Evolutionary conservation across 2,797 vertebrate genomes (phyloP), one percentile per base, ranked within the genome.

Genomic region (Lophotriccus pileatus): DNA sequence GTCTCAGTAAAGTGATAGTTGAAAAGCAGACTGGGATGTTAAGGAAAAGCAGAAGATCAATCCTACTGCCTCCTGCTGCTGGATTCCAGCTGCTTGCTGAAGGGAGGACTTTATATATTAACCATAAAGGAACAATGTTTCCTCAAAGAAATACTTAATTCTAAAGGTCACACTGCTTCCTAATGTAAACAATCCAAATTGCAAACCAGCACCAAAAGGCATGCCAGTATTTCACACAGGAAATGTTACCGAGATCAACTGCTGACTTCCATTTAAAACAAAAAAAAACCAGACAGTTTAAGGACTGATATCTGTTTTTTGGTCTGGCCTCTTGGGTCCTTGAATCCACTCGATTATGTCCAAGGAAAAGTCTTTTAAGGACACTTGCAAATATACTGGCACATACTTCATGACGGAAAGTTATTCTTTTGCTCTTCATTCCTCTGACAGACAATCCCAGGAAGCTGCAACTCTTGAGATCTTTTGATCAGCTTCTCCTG

Each of bases 341-440:
- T 90, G 67, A 88, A 91, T 73, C 37, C 63, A 67, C 76, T 84
- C 0, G 0, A 60, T 58, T 88, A 63, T 74, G 52, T 73, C 64
- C 60, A 82, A 86, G 87, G 74, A 77, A 76, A 96, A 95, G 94
- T 93, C 83, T 91, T 97, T 91, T 94, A 91, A 95, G 94, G 93
- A 94, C 93, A 91, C 49, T 93, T 20, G 5, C 84, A 90, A 94
- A 88, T 60, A 89, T 14, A 90, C 39, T 55, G 52, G 73, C 80
- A 86, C 70, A 90, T 49, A 76, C 68, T 91, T 82, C 44, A 77
- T 30, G 41, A 88, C 0, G 2, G 85, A 90, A 89, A 86, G 60
- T 80, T 94, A 93, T 58, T 83, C 74, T 82, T 95, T 87, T 77
- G 87, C 63, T 93, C 63, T 84, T 90, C 89, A 34, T 67, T 79